phyloP scores from a whole-genome alignment of 2,113 vertebrate genomes.

The Microtus pennsylvanicus region DNA sequence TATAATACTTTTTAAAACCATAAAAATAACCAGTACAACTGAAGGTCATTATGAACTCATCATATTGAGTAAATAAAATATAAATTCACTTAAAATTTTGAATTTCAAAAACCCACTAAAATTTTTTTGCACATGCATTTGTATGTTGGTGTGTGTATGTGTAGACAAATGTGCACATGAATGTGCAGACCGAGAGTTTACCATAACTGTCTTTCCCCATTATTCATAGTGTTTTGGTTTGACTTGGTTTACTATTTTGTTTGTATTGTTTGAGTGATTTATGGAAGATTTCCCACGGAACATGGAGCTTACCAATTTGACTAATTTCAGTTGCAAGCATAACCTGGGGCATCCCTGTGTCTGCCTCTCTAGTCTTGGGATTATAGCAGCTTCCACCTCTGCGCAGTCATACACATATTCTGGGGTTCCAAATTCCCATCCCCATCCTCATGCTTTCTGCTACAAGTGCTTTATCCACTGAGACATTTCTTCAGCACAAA shows the following conservation, averaged over 20 bases:
- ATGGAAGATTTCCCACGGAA: background rate
- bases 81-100: background rate
- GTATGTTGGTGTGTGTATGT: background rate
- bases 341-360: background rate
- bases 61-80: constrained; percentile 30
- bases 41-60: background rate
- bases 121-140: background rate
- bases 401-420: background rate
- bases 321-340: background rate
- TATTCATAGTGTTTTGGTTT: background rate
- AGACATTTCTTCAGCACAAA: background rate
- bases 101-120: background rate
- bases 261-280: background rate
- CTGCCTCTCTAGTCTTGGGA: background rate
- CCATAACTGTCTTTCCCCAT: background rate
- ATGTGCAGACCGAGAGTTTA: background rate
- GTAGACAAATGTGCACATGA: background rate
- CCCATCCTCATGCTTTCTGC: background rate
- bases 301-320: background rate
- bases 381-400: background rate
- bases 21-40: background rate
- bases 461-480: background rate
- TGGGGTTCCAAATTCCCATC: background rate
- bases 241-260: background rate
- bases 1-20: background rate